These are phyloP conservation scores for Paracentrotus lividus DNA, from an alignment of 53 echinoderm and acorn worm genomes.

Conservation along the genomic window DNA sequence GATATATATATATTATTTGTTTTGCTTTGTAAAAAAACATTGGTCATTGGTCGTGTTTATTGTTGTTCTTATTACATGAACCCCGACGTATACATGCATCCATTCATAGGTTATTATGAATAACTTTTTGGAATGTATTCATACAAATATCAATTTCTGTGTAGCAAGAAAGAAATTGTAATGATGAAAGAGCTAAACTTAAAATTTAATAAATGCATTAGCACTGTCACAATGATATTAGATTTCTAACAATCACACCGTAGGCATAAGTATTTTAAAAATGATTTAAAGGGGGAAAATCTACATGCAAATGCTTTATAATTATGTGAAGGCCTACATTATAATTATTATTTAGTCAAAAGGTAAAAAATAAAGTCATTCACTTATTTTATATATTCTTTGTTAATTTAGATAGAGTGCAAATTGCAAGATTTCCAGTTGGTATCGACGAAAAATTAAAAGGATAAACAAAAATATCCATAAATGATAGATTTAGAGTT, in stretches of 20 bases:
- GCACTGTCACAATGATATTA: not conserved
- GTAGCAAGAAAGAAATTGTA: not conserved
- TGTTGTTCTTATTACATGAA: not conserved
- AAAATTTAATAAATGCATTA: not conserved
- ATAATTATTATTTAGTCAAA: not conserved
- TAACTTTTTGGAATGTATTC: not conserved
- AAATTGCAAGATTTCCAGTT: not conserved
- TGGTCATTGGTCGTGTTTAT: not conserved
- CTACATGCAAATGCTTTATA: not conserved
- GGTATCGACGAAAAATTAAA: not conserved
- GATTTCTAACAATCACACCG: not conserved
- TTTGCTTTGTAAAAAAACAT: not conserved
- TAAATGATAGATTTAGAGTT: not conserved
- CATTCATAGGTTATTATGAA: not conserved
- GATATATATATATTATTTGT: too few species aligned
- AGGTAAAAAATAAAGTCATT: not conserved
- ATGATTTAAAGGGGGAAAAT: not conserved
- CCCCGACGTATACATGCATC: not conserved
- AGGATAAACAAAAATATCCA: not conserved
- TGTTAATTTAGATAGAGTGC: not conserved
- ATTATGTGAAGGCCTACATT: too few species aligned
- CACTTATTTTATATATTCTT: not conserved
- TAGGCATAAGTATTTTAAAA: not conserved
- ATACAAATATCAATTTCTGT: not conserved
- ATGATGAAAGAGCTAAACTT: too few species aligned